Conservation (phyloP, 2,888 invertebrate species). For the Fragum fragum region DNA sequence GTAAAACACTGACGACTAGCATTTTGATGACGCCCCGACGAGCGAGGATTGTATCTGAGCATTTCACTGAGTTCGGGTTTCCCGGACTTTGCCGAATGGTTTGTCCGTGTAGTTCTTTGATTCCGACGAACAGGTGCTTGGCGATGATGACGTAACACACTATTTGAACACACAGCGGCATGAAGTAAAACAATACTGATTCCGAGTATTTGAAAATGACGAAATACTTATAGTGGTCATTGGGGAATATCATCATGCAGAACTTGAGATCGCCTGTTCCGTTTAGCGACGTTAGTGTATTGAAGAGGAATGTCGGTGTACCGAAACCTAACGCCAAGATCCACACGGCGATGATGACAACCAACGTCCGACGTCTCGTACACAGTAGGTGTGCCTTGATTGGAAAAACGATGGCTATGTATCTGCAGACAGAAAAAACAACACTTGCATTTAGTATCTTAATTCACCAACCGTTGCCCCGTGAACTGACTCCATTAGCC, state of each 20-base stretch:
- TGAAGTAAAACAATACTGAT: conserved; percentile 85
- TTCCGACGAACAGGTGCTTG: conserved; percentile 83
- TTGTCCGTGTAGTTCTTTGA: conserved; percentile 79
- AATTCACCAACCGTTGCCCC: no score
- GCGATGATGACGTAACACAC: conserved; percentile 85
- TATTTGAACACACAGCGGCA: conserved; percentile 85
- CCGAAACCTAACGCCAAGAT: conserved; percentile 80
- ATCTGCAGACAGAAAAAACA: conserved; percentile 79
- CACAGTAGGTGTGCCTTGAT: conserved; percentile 86
- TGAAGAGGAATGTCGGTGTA: conserved; percentile 84
- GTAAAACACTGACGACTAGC: conserved; percentile 87
- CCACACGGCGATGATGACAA: conserved; percentile 85
- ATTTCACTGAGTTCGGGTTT: conserved; percentile 62
- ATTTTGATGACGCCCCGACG: conserved; percentile 87
- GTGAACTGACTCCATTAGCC: no score
- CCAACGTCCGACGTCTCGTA: conserved; percentile 81
- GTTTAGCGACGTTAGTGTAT: conserved; percentile 74
- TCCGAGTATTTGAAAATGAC: conserved; percentile 84
- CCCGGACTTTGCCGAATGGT: conserved; percentile 66
- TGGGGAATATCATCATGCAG: conserved; percentile 83
- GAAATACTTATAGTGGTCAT: conserved; percentile 66
- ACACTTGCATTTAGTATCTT: no score
- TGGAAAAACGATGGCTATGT: conserved; percentile 87
- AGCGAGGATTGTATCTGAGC: conserved; percentile 82
- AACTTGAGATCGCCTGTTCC: conserved; percentile 70